Evolutionary conservation across 1,140 invertebrate genomes (phyloP).

Genomic region (Drosophila kohkoa): DNA sequence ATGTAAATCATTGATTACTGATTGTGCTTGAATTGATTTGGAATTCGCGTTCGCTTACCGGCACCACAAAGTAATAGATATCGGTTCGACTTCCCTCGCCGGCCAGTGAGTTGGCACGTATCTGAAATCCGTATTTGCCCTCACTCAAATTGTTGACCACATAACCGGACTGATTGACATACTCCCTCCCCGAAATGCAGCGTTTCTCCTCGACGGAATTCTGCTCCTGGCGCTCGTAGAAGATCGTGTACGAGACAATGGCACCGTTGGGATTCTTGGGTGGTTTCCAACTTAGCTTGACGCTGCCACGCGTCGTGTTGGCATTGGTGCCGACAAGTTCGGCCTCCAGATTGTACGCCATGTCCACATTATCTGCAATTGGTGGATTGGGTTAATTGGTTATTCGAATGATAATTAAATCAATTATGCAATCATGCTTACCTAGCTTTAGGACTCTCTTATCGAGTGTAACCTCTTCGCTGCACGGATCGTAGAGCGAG

Average conservation of each 20-base stretch:
- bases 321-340: constrained; percentile 31
- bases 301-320: constrained; percentile 83
- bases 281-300: constrained; percentile 90
- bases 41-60: constrained; percentile 77
- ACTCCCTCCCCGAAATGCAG: constrained; percentile 85
- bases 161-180: constrained; percentile 62
- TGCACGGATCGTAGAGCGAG: constrained; percentile 37
- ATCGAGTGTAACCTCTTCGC: constrained; percentile 33
- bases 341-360: constrained; percentile 30
- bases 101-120: constrained; percentile 92
- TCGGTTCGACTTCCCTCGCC: constrained; percentile 90
- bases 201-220: constrained; percentile 77
- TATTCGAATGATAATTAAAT: background rate
- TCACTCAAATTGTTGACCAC: constrained; percentile 87
- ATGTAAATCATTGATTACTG: background rate
- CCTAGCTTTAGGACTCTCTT: constrained; percentile 60
- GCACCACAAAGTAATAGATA: constrained; percentile 88
- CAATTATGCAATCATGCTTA: constrained; percentile 33
- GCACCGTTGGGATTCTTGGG: constrained; percentile 94
- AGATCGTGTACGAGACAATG: constrained; percentile 93
- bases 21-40: background rate
- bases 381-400: background rate
- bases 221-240: constrained; percentile 88
- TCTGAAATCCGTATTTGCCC: constrained; percentile 93
- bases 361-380: constrained; percentile 59